phyloP scores from a whole-genome alignment of 2,888 invertebrate genomes.

The Plutella xylostella region DNA sequence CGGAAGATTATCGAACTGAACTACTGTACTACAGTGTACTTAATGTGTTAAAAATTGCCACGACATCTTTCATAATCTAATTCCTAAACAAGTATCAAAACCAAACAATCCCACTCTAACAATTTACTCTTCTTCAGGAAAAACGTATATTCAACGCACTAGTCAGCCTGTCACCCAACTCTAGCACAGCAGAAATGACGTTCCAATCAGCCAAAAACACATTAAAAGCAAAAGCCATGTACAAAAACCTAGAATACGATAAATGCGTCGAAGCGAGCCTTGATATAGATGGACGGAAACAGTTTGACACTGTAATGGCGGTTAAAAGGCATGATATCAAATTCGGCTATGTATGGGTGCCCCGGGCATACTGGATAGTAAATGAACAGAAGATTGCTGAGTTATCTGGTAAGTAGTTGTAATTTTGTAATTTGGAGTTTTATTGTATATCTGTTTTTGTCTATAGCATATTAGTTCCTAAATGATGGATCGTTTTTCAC shows the following conservation, averaged over 20 bases:
- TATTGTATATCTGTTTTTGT: too few species aligned
- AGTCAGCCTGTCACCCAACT: conserved; percentile 44
- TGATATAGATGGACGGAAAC: conserved; percentile 79
- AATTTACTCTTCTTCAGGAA: conserved; percentile 31
- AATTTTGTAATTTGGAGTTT: too few species aligned
- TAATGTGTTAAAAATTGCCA: too few species aligned
- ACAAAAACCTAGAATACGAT: conserved; percentile 76
- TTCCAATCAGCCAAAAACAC: conserved; percentile 76
- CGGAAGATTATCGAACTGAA: too few species aligned
- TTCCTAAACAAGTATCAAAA: too few species aligned
- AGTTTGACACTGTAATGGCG: conserved; percentile 75
- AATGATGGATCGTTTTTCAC: neutral
- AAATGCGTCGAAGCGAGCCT: conserved; percentile 77
- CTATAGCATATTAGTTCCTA: neutral
- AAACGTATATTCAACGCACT: conserved; percentile 60
- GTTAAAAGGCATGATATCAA: conserved; percentile 68
- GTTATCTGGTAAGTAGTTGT: conserved; percentile 74
- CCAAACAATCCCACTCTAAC: too few species aligned
- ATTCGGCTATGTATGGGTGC: conserved; percentile 77
- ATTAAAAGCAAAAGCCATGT: conserved; percentile 77
- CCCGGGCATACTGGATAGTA: conserved; percentile 77
- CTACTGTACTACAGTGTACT: too few species aligned
- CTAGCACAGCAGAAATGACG: conserved; percentile 62
- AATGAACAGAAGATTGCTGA: conserved; percentile 80
- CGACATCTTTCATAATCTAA: too few species aligned